Evolutionary conservation across 2,888 invertebrate species (phyloP), one percentile per base, ranked within the genome.

Genomic region (Drosophila neonasuta): DNA sequence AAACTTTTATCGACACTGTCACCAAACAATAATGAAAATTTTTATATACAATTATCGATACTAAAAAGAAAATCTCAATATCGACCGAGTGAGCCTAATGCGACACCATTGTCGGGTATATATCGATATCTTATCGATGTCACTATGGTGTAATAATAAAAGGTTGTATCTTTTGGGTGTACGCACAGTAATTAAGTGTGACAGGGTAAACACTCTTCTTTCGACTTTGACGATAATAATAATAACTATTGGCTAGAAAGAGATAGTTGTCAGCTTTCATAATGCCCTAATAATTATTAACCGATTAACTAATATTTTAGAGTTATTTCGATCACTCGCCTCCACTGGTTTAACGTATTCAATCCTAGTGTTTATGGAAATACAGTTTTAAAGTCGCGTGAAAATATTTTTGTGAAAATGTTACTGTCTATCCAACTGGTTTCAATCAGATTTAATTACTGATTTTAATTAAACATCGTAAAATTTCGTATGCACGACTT

Each of bases 321-420:
- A 73, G 59, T 67, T 73, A 54, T 73, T 67, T 49, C 58, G 68
- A 70, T 73, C 69, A 59, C 34, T 54, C 48, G 8, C 17, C 39
- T 50, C n/a, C 34, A 24, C 50, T 50, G 50, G n/a, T 13, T 50
- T 50, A 1, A 20, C 36, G n/a, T 8, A 36, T 50, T 9, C 13
- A 34, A 4, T 36, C 11, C 6, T 5, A n/a, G n/a, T 24, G 54
- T 20, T 54, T 32, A 32, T 41, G 13, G 24, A 29, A 29, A 41
- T 41, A 8, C 24, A 17, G 17, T 13, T 65, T 46, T 50, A 7
- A 59, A 57, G 60, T 61, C 60, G 44, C 63, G 44, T 63, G 55
- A 45, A 65, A 49, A 49, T 30, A 49, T 30, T 66, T 60, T 41
- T 57, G 52, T 62, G 39, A 73, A 62, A 63, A 64, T 73, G 41